Evolutionary conservation across 2,888 invertebrate genomes (phyloP).

Genomic region (Acheta domesticus): DNA sequence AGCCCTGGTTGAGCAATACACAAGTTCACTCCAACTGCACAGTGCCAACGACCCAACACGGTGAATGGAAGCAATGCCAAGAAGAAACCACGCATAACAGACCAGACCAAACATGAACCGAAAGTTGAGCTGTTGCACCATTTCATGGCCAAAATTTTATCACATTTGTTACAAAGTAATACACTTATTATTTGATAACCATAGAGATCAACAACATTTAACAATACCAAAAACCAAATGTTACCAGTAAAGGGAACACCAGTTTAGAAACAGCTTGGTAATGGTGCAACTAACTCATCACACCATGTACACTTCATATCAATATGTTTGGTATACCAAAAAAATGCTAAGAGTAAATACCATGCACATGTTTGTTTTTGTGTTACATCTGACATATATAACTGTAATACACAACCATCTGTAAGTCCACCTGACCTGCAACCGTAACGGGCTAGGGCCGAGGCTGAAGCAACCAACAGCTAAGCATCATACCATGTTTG

Average conservation of each 20-base stretch:
- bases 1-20: conserved; percentile 18
- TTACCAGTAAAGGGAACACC: not conserved
- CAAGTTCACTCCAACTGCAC: conserved; percentile 9
- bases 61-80: not conserved
- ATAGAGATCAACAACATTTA: conserved; percentile 7
- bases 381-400: conserved; percentile 7
- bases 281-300: not conserved
- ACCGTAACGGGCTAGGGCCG: no score
- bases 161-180: not conserved
- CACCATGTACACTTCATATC: conserved; percentile 3
- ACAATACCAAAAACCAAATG: not conserved
- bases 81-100: not conserved
- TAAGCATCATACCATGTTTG: no score
- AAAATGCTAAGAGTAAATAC: not conserved
- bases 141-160: not conserved
- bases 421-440: not conserved
- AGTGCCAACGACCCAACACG: not conserved
- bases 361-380: conserved; percentile 18
- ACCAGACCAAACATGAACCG: not conserved
- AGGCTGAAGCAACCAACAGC: no score
- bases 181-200: not conserved
- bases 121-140: not conserved
- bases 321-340: conserved; percentile 12
- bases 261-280: not conserved
- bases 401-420: not conserved